Conservation (phyloP, 2,113 vertebrate genomes). For the Microcebus lehilahytsara region DNA sequence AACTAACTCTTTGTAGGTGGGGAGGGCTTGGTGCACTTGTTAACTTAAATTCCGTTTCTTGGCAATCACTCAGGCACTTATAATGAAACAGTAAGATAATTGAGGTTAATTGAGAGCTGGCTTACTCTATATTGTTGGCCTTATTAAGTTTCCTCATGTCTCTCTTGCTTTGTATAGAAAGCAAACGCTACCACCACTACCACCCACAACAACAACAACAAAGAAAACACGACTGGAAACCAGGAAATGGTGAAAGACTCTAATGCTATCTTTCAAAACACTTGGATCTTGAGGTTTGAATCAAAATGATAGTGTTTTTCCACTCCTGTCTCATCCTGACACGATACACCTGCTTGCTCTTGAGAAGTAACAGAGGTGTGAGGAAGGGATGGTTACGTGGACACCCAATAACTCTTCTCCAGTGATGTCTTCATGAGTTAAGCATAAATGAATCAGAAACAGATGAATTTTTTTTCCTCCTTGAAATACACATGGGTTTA, state of each 20-base stretch:
- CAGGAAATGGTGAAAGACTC: neutral
- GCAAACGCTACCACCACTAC: neutral
- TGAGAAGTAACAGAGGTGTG: neutral
- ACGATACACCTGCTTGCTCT: constrained; percentile 55
- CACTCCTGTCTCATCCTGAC: constrained; percentile 33
- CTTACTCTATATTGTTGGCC: neutral
- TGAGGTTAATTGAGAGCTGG: neutral
- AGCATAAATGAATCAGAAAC: constrained; percentile 70
- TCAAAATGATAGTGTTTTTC: neutral
- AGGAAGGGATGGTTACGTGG: neutral
- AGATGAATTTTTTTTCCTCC: constrained; percentile 34
- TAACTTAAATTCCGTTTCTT: neutral
- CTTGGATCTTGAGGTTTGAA: neutral
- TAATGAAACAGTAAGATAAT: neutral
- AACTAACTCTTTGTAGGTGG: neutral
- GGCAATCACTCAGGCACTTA: neutral
- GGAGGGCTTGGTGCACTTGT: neutral
- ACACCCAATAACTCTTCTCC: constrained; percentile 55
- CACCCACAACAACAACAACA: neutral
- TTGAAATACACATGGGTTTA: constrained; percentile 62
- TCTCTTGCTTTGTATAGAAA: neutral
- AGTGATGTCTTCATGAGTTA: constrained; percentile 63
- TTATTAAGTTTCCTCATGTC: neutral
- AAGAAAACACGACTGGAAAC: neutral
- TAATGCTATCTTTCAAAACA: neutral